Evolutionary conservation across 1,140 invertebrate genomes (phyloP), one percentile per base, ranked within the genome.

Genomic region (Plodia interpunctella): DNA sequence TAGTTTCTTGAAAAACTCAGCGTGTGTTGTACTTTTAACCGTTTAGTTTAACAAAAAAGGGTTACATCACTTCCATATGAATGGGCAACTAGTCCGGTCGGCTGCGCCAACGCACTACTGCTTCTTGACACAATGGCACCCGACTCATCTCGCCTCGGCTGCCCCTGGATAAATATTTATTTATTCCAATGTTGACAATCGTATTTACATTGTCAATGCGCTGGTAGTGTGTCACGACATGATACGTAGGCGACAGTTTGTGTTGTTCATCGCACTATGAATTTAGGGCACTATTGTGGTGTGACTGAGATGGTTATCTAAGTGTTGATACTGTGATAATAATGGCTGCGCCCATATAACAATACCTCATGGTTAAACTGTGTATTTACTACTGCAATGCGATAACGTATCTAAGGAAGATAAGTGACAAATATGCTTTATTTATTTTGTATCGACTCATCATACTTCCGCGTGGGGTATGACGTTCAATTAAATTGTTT

Each of bases 161-260:
- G 72, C 74, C 68, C 65, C 68, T 72, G 76, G 72, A 87, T 87
- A 85, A 87, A 86, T 86, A 87, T 85, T 87, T 87, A 87, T 87
- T 76, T 76, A 77, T 86, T 83, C 72, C 69, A 66, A 72, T 80
- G 83, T 87, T 83, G 83, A 87, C 84, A 86, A 84, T 78, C 72
- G 74, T 83, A 87, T 87, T 86, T 83, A 87, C 83, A 87, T 87
- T 81, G 78, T 85, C 75, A 80, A 76, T 78, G 71, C 44, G 63
- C 44, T 57, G 65, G 63, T 71, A 67, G 64, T 73, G 70, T 78
- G 73, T 69, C 70, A 71, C 66, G 69, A 65, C 72, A 62, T 38
- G 51, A 58, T 57, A 73, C 74, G 82, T 85, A 72, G 80, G 83
- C 58, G 68, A 38, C 63, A 66, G 80, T 76, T 79, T 74, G 62